A percentile compares a stretch with the other conserved stretches of the same genome.
Conservation (phyloP, 64 coral and sea anemone species). For the Actinia tenebrosa region DNA sequence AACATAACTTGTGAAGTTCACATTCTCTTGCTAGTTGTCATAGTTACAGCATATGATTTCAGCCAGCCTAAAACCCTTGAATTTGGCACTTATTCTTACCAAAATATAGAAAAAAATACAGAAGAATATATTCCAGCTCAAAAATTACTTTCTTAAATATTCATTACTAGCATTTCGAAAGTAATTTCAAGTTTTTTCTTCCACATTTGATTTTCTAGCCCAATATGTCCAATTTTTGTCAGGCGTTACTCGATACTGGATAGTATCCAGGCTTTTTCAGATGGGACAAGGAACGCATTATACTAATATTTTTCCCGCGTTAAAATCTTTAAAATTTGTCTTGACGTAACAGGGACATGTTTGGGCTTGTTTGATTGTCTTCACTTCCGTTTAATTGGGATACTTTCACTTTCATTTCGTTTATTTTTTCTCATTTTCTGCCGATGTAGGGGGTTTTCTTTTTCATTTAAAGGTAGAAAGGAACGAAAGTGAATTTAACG, state of each 20-base stretch:
- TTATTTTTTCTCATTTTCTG: background rate
- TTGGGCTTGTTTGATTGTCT: background rate
- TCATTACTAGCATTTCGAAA: background rate
- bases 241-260: background rate
- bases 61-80: background rate
- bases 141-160: background rate
- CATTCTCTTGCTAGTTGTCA: background rate
- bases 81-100: background rate
- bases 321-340: too few species aligned
- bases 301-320: background rate
- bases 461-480: background rate
- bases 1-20: background rate
- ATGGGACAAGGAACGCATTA: background rate
- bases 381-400: too few species aligned
- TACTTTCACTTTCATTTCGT: background rate
- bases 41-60: background rate
- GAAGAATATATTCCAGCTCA: background rate
- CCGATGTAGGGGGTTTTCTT: background rate
- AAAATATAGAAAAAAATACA: background rate
- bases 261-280: background rate
- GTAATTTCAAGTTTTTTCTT: background rate
- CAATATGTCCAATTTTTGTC: background rate
- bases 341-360: background rate
- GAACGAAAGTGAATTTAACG: background rate
- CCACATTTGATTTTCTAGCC: background rate